Evolutionary conservation across 1,140 invertebrate genomes (phyloP).

Genomic region (Brachionus asplanchnoidis): DNA sequence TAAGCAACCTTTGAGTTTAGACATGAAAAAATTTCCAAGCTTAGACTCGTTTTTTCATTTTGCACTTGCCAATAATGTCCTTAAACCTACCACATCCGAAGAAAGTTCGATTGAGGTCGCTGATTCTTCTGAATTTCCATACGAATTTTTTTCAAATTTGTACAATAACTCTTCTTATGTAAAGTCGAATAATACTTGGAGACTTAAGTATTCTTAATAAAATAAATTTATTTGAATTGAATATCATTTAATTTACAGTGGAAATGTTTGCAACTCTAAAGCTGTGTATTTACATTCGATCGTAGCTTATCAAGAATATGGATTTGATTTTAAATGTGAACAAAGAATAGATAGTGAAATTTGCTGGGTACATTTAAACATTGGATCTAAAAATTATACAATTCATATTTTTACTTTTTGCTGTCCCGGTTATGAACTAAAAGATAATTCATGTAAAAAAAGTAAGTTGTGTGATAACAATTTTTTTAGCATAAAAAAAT

Average conservation of each 20-base stretch:
- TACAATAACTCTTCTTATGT: background rate
- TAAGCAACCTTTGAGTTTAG: background rate
- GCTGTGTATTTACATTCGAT: background rate
- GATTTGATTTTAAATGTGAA: background rate
- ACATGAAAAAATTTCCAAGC: background rate
- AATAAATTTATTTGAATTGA: background rate
- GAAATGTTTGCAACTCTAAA: constrained; percentile 1
- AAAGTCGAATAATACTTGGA: background rate
- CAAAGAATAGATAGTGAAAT: background rate
- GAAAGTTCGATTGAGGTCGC: background rate
- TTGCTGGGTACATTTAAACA: background rate
- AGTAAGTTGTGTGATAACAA: background rate
- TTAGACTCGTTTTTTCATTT: background rate
- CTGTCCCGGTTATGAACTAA: background rate
- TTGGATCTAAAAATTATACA: background rate
- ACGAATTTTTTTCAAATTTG: background rate
- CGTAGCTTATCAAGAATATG: background rate
- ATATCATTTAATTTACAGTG: background rate
- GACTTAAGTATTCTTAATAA: background rate
- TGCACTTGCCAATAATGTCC: background rate
- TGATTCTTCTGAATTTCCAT: background rate
- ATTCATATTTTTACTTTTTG: background rate
- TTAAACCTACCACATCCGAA: background rate
- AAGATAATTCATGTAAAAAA: background rate
- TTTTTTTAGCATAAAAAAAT: background rate